Evolutionary conservation across 1,140 invertebrate species (phyloP).

Genomic region (Drosophila arawakana): DNA sequence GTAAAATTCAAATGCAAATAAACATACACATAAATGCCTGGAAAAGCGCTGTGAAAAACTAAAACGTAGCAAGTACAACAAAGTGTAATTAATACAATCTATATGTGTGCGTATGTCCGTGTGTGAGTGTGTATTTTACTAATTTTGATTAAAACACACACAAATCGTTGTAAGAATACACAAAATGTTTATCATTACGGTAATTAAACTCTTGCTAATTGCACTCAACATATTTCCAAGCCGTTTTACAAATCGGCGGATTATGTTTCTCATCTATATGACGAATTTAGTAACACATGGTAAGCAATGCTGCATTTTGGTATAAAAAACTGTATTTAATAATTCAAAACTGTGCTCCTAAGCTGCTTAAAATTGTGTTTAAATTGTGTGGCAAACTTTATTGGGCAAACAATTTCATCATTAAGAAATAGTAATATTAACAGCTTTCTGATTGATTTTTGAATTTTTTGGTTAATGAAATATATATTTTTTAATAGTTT

Average conservation of each 20-base stretch:
- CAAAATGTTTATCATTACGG: slow-evolving; percentile 82
- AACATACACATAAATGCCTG: slow-evolving; percentile 7
- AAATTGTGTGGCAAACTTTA: not conserved
- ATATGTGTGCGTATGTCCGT: slow-evolving; percentile 6
- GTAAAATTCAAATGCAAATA: slow-evolving; percentile 22
- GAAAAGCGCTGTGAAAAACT: slow-evolving; percentile 36
- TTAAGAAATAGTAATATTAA: no score
- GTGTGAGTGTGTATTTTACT: slow-evolving; percentile 28
- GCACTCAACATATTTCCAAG: slow-evolving; percentile 84
- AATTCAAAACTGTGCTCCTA: not conserved
- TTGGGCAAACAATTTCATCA: no score
- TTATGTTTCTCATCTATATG: slow-evolving; percentile 84
- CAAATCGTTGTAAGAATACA: slow-evolving; percentile 24
- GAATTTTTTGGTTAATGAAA: no score
- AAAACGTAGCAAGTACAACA: slow-evolving; percentile 14
- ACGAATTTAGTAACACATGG: slow-evolving; percentile 83
- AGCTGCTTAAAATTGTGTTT: not conserved
- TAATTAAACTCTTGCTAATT: slow-evolving; percentile 83
- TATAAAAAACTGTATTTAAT: not conserved
- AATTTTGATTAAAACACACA: slow-evolving; percentile 40
- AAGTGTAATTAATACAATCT: slow-evolving; percentile 42
- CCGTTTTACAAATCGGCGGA: slow-evolving; percentile 82
- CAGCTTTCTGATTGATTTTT: no score
- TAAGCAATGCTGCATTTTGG: slow-evolving; percentile 47
- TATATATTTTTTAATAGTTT: no score